phyloP scores from a whole-genome alignment of 1,140 invertebrate genomes.

The Bombus confusus region DNA sequence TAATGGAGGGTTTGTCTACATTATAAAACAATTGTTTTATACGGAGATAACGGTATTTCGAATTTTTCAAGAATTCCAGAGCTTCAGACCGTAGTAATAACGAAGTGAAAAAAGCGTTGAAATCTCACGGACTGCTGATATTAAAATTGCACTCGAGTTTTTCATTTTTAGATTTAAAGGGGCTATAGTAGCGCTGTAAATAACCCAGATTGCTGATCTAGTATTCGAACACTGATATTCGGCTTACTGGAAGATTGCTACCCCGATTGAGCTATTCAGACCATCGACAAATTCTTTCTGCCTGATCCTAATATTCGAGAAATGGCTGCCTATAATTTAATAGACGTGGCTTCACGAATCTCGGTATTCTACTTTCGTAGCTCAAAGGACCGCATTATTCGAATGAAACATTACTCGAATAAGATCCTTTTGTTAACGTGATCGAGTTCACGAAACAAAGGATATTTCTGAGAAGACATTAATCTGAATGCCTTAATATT shows the following conservation, averaged over 20 bases:
- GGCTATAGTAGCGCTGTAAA: neutral
- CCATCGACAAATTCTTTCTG: slow-evolving; percentile 25
- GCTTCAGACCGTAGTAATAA: neutral
- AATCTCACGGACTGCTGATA: neutral
- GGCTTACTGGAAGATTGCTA: neutral
- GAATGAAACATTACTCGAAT: too few species aligned
- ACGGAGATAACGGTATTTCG: neutral
- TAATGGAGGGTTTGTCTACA: neutral
- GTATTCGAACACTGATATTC: slow-evolving; percentile 18
- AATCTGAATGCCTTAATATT: too few species aligned
- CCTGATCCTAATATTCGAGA: slow-evolving; percentile 14
- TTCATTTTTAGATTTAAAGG: neutral
- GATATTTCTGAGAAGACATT: too few species aligned
- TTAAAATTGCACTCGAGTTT: neutral
- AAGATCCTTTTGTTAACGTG: too few species aligned
- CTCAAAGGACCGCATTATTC: neutral
- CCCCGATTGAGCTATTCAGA: slow-evolving; percentile 23
- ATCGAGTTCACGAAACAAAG: too few species aligned
- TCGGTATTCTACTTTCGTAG: neutral
- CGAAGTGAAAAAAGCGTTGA: neutral
- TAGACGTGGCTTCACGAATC: neutral
- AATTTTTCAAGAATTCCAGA: neutral
- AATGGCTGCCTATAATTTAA: slow-evolving; percentile 8
- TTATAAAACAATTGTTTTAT: neutral
- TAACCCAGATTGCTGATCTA: slow-evolving; percentile 19